Percentiles rank a stretch among this genome's conserved stretches.
These are phyloP conservation scores for Hiodon alosoides DNA, from an alignment of 2,113 vertebrate genomes.

Conservation along the genomic window DNA sequence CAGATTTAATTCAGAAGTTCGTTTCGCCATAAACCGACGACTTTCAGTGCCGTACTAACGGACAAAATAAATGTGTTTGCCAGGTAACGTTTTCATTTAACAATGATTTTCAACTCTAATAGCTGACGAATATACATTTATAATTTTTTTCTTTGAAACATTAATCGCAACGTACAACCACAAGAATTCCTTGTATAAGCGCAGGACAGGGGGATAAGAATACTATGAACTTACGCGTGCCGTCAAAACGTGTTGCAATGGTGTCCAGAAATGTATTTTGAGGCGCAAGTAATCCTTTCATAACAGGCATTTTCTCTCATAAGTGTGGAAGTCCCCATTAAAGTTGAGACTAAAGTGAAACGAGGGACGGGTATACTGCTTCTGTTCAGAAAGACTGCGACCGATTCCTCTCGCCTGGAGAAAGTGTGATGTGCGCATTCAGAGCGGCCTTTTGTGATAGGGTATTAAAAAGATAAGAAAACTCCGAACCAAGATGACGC, in stretches of 20 bases:
- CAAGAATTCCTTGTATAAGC: neutral
- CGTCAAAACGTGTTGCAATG: constrained; percentile 95
- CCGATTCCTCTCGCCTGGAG: constrained; percentile 30
- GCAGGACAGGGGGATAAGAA: constrained; percentile 8
- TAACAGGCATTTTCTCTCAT: constrained; percentile 94
- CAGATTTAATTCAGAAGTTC: too few relatives aligned
- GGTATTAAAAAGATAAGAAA: neutral
- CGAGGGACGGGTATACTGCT: too few relatives aligned
- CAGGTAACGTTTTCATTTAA: too few relatives aligned
- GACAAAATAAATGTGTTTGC: too few relatives aligned
- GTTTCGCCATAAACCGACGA: too few relatives aligned
- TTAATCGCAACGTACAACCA: neutral
- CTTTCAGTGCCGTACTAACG: too few relatives aligned
- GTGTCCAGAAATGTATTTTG: constrained; percentile 98
- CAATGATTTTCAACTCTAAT: too few relatives aligned
- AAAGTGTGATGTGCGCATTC: constrained; percentile 44
- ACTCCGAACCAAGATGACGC: constrained; percentile 24
- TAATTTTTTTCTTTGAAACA: too few relatives aligned
- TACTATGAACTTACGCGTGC: constrained; percentile 85
- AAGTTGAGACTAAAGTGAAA: constrained; percentile 57
- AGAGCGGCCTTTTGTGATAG: constrained; percentile 12
- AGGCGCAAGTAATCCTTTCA: constrained; percentile 97
- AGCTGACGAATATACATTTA: too few relatives aligned
- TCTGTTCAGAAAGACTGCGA: constrained; percentile 15
- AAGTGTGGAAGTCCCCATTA: constrained; percentile 87